Evolutionary conservation across 2,113 vertebrate genomes (phyloP).

Genomic region (Lampris incognitus): DNA sequence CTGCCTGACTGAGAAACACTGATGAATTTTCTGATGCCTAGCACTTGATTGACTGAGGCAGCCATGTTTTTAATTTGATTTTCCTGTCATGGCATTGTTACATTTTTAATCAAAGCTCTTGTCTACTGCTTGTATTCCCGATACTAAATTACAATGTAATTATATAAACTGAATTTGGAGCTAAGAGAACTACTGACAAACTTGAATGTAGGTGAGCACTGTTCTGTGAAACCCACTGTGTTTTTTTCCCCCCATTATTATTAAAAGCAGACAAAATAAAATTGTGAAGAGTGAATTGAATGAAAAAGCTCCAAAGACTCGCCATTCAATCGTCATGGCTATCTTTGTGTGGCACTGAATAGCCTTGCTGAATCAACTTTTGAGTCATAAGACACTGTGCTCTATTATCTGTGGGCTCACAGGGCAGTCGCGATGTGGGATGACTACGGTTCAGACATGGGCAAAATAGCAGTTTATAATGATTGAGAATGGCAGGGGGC

Average conservation of each 20-base stretch:
- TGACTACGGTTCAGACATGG: slow-evolving; percentile 54
- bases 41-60: slow-evolving; percentile 66
- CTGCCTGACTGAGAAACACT: slow-evolving; percentile 25
- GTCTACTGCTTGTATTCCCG: slow-evolving; percentile 32
- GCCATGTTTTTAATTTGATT: slow-evolving; percentile 68
- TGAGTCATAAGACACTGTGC: slow-evolving; percentile 41
- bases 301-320: slow-evolving; percentile 44
- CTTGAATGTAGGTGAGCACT: slow-evolving; percentile 31
- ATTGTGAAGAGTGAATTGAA: slow-evolving; percentile 35
- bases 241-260: slow-evolving; percentile 3
- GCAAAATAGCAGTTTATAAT: slow-evolving; percentile 48
- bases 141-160: slow-evolving; percentile 53
- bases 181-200: slow-evolving; percentile 37
- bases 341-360: slow-evolving; percentile 31
- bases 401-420: slow-evolving; percentile 43
- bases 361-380: slow-evolving; percentile 46
- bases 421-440: slow-evolving; percentile 41
- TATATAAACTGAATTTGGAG: slow-evolving; percentile 53
- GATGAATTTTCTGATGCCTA: slow-evolving; percentile 59
- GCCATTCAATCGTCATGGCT: slow-evolving; percentile 35
- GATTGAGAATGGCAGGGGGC: slow-evolving; percentile 4
- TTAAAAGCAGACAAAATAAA: slow-evolving; percentile 27
- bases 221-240: slow-evolving; percentile 35
- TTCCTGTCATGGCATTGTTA: slow-evolving; percentile 63
- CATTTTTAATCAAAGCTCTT: slow-evolving; percentile 69